These are phyloP conservation scores for Agrypnia vestita DNA, from an alignment of 1,140 invertebrate species.

Conservation along the genomic window DNA sequence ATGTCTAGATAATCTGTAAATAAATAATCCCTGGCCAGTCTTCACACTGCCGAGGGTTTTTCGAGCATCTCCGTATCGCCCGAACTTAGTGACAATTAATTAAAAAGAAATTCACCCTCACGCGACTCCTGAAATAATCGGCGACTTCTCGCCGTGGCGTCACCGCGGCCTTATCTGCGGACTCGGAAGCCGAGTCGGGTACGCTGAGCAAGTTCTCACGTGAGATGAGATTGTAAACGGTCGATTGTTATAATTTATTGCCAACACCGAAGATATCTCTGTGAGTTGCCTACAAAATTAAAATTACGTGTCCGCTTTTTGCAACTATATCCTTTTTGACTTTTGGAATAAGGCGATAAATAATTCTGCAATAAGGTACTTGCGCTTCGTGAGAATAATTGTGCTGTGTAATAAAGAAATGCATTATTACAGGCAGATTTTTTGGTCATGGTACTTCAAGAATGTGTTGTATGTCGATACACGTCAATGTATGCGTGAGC, in stretches of 20 bases:
- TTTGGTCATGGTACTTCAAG: no score
- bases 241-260: slow-evolving; percentile 35
- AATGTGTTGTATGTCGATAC: no score
- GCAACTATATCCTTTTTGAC: no score
- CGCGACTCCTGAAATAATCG: slow-evolving; percentile 28
- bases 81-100: slow-evolving; percentile 40
- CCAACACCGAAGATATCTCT: neutral
- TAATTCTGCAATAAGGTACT: no score
- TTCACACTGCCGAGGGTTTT: neutral
- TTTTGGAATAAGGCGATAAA: no score
- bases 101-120: slow-evolving; percentile 40
- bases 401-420: no score
- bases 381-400: no score
- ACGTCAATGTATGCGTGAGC: no score
- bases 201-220: slow-evolving; percentile 1
- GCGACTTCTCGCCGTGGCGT: slow-evolving; percentile 8
- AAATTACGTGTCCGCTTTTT: no score
- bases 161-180: neutral
- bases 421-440: no score
- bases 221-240: slow-evolving; percentile 3
- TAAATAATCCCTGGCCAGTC: no score
- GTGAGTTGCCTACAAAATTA: neutral
- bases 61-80: slow-evolving; percentile 3
- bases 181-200: slow-evolving; percentile 5
- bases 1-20: no score